Evolutionary conservation across 2,888 invertebrate species (phyloP).

Genomic region (Pseudoips prasinana): DNA sequence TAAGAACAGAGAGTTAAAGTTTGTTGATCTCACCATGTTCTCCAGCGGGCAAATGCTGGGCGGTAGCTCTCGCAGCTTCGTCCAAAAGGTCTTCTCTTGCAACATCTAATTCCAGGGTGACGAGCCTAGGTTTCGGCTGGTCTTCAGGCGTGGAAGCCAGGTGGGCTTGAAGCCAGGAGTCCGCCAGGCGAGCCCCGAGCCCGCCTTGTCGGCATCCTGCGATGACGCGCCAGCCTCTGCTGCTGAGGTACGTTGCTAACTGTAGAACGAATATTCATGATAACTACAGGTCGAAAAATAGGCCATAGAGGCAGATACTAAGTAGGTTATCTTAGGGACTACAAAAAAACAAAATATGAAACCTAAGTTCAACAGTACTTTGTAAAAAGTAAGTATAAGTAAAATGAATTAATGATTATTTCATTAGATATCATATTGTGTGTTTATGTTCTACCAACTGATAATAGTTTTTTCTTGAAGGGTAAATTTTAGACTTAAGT

Average conservation of each 20-base stretch:
- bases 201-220: conserved; percentile 87
- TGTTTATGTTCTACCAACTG: no score
- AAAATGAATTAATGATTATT: no score
- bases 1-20: no score
- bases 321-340: no score
- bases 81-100: conserved; percentile 90
- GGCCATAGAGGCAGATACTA: no score
- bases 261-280: conserved; percentile 41
- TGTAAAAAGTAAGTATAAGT: no score
- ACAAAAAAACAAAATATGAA: no score
- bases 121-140: conserved; percentile 79
- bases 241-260: conserved; percentile 87
- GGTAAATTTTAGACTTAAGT: no score
- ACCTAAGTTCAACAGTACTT: no score
- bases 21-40: conserved; percentile 85
- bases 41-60: conserved; percentile 90
- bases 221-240: conserved; percentile 89
- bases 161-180: conserved; percentile 79
- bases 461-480: no score
- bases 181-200: conserved; percentile 82
- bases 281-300: no score
- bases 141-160: conserved; percentile 74
- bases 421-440: no score
- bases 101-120: conserved; percentile 89
- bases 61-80: conserved; percentile 89